Evolutionary conservation across 53 echinoderm and acorn worm species (phyloP).

Genomic region (Astropecten irregularis): DNA sequence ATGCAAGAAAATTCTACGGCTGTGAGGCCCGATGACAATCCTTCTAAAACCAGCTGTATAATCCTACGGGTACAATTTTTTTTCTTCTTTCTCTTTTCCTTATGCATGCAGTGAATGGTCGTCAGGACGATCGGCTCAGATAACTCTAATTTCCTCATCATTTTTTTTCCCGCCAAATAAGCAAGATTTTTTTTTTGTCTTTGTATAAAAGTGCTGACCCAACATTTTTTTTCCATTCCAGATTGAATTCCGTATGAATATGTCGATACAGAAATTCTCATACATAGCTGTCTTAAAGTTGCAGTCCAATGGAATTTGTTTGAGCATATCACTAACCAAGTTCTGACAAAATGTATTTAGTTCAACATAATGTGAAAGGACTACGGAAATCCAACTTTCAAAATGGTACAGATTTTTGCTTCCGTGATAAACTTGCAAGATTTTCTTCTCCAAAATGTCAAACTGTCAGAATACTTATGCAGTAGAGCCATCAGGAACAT

Average conservation of each 20-base stretch:
- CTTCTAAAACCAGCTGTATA: conserved; percentile 43
- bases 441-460: too few species aligned
- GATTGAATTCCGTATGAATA: not conserved
- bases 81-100: not conserved
- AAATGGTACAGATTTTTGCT: too few species aligned
- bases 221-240: not conserved
- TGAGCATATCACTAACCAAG: too few species aligned
- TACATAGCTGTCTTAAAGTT: too few species aligned
- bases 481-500: too few species aligned
- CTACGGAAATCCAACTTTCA: too few species aligned
- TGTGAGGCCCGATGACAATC: conserved; percentile 29
- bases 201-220: too few species aligned
- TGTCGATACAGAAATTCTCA: not conserved
- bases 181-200: not conserved
- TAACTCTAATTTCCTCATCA: not conserved
- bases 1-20: conserved; percentile 28
- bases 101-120: conserved; percentile 7
- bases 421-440: too few species aligned
- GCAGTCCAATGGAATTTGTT: too few species aligned
- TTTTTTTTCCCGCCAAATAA: conserved; percentile 2
- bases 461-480: too few species aligned
- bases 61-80: conserved; percentile 19
- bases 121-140: not conserved
- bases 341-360: too few species aligned
- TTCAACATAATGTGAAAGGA: too few species aligned